Base-by-base conservation (phyloP, 2,797 vertebrate genomes). In the Siniperca obscura region DNA sequence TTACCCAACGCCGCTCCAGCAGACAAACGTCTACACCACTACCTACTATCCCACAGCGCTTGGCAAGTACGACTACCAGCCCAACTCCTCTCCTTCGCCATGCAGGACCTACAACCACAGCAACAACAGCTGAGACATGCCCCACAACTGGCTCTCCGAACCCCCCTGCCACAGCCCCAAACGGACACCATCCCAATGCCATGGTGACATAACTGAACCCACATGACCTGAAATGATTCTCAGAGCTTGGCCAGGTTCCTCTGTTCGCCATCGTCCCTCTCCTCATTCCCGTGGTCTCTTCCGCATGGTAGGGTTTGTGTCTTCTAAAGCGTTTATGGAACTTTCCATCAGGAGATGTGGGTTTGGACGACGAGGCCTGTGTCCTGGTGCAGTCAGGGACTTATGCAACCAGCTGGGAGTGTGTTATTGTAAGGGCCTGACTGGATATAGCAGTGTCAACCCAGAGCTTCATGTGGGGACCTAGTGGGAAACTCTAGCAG, bases 11-110 rank as follows among this genome's bases (percentile, higher is more conserved):
- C 97, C 97, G 0, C 91, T 99, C 76, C 98, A 98, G 94, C 98
- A 99, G 95, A 98, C 98, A 21, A 99, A 99, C 0, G 98, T 99
- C 87, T 99, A 99, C 94, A 99, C 98, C 0, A 99, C 98, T 90
- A 99, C 98, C 52, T 99, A 99, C 93, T 99, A 99, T 76, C 98
- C 98, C 69, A 96, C 97, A 50, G 95, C 97, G 0, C 95, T 98
- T 78, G 97, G 97, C 84, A 99, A 99, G 86, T 99, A 96, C 30
- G 97, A 98, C 94, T 99, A 98, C 96, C 96, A 98, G 81, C 97
- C 98, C 0, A 98, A 99, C 91, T 95, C 97, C 40, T 98, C 98
- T 8, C 97, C 98, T 34, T 98, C 98, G 0, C 97, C 98, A 2
- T 98, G 98, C 95, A 96, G 97, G 95, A 97, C 96, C 96, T 99